Conservation (phyloP, 2,888 invertebrate species). For the Tromatobia lineatoria region DNA sequence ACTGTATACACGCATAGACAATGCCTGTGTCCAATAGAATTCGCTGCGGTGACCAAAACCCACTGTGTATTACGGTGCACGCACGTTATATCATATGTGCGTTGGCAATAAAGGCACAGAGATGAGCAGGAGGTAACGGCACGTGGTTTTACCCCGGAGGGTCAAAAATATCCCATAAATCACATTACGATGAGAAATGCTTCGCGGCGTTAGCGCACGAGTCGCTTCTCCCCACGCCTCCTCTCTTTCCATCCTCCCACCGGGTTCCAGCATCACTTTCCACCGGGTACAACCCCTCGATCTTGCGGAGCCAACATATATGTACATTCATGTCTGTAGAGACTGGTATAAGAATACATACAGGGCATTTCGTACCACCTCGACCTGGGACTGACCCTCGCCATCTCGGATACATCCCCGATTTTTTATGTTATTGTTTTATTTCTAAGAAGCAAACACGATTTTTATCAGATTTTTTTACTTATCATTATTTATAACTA, state of each 20-base stretch:
- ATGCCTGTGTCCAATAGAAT: slow-evolving; percentile 22
- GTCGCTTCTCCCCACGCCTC: slow-evolving; percentile 64
- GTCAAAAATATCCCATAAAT: slow-evolving; percentile 83
- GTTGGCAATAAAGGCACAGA: slow-evolving; percentile 53
- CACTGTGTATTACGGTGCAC: slow-evolving; percentile 24
- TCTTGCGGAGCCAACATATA: slow-evolving; percentile 26
- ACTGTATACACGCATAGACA: not conserved
- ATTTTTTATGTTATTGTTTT: too few species aligned
- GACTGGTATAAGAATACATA: too few species aligned
- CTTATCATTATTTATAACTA: too few species aligned
- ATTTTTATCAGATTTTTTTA: too few species aligned
- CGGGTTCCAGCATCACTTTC: slow-evolving; percentile 30
- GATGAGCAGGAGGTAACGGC: slow-evolving; percentile 66
- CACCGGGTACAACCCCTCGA: slow-evolving; percentile 49
- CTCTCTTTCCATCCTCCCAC: slow-evolving; percentile 47
- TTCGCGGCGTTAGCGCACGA: slow-evolving; percentile 73
- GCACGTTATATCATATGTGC: slow-evolving; percentile 45
- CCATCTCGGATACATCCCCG: too few species aligned
- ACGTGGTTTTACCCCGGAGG: slow-evolving; percentile 76
- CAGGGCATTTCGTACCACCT: too few species aligned
- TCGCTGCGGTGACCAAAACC: slow-evolving; percentile 23
- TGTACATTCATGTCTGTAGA: not conserved
- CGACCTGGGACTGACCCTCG: too few species aligned
- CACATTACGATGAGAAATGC: slow-evolving; percentile 82
- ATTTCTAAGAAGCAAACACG: too few species aligned